Conservation (phyloP, 2,797 vertebrate species). For the Pangasius macronema region DNA sequence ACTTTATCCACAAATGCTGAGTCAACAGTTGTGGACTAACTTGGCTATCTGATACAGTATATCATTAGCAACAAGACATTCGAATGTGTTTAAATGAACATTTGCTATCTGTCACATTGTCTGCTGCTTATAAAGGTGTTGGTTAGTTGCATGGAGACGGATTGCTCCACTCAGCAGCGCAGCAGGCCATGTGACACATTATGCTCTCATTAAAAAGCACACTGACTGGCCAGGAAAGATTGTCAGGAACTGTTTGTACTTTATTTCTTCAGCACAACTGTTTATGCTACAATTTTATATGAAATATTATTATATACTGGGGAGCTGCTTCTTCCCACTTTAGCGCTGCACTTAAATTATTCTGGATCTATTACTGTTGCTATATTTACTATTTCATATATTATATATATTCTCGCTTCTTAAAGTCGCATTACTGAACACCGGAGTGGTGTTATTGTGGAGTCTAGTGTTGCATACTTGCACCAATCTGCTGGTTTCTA, state of each 20-base stretch:
- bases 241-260: neutral
- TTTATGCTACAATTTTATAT: neutral
- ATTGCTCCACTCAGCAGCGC: neutral
- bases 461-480: neutral
- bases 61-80: neutral
- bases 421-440: neutral
- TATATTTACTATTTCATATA: neutral
- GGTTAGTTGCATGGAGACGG: constrained; percentile 4
- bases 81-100: neutral
- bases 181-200: neutral
- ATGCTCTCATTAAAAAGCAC: constrained; percentile 11
- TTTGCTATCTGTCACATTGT: neutral
- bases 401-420: neutral
- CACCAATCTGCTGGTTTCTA: neutral
- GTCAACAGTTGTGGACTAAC: neutral
- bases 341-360: neutral
- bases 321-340: neutral
- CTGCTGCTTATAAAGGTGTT: neutral
- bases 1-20: neutral
- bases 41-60: neutral
- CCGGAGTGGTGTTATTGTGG: neutral
- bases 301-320: neutral
- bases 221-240: neutral
- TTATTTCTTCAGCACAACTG: constrained; percentile 4
- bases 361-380: neutral